Evolutionary conservation across 2,113 vertebrate species (phyloP).

Genomic region (Crotalus horridus): DNA sequence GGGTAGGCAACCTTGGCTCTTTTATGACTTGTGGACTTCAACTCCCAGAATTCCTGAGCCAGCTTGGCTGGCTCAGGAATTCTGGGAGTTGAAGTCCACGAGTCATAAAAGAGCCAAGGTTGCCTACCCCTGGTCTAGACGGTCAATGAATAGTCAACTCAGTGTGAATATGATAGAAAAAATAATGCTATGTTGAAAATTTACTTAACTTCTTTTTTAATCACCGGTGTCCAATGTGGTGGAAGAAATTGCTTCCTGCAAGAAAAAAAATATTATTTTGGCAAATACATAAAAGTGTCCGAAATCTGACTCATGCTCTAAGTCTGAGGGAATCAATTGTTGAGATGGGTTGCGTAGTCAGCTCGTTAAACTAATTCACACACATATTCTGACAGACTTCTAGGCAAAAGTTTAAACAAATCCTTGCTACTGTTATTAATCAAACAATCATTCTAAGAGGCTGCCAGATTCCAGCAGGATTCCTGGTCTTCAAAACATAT

Average conservation of each 20-base stretch:
- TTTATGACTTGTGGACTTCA: too few species aligned
- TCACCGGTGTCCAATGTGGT: not conserved
- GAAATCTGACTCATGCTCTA: not conserved
- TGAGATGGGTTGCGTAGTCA: not conserved
- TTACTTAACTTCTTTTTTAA: not conserved
- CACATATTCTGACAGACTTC: not conserved
- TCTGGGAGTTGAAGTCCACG: too few species aligned
- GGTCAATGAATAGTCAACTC: not conserved
- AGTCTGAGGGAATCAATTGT: not conserved
- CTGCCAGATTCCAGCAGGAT: not conserved
- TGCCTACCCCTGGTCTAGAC: too few species aligned
- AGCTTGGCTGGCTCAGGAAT: too few species aligned
- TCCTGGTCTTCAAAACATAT: not conserved
- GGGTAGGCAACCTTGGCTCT: too few species aligned
- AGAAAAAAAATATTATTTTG: not conserved
- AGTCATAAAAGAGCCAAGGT: too few species aligned
- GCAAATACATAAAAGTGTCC: not conserved
- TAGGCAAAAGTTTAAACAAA: not conserved
- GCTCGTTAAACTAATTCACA: not conserved
- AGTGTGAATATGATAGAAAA: not conserved
- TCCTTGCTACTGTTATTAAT: not conserved
- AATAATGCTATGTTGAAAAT: not conserved
- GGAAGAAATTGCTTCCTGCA: not conserved
- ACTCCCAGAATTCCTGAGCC: too few species aligned
- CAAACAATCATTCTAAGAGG: not conserved